A percentile compares a stretch with the other conserved stretches of the same genome.
Evolutionary conservation across 64 coral and sea anemone genomes (phyloP).

Genomic region (Hydrozoanthus tunicans): DNA sequence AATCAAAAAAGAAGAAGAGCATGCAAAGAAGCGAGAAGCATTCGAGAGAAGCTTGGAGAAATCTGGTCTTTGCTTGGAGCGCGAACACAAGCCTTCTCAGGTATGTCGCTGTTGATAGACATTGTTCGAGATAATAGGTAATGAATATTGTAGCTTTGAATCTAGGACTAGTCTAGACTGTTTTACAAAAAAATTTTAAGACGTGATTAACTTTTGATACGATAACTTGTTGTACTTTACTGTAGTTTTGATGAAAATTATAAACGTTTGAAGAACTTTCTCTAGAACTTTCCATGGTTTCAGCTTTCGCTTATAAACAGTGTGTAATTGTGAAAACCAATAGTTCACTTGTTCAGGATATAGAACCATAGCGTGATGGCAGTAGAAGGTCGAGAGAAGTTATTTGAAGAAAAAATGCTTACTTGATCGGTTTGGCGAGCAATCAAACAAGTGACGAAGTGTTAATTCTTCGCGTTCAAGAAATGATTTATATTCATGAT

Average conservation of each 20-base stretch:
- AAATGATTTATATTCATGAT: neutral
- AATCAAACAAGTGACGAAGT: neutral
- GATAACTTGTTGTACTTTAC: no score
- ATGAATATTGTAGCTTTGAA: neutral
- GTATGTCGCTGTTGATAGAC: constrained; percentile 22
- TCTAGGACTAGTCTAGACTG: no score
- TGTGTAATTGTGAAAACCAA: no score
- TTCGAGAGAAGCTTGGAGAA: constrained; percentile 61
- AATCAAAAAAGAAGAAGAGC: neutral
- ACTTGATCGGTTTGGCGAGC: neutral
- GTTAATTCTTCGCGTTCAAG: neutral
- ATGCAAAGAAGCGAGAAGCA: constrained; percentile 47
- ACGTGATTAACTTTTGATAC: no score
- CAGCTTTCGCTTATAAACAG: no score
- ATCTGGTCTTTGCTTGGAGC: constrained; percentile 30
- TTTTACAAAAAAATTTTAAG: no score
- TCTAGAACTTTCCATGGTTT: neutral
- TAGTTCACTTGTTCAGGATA: no score
- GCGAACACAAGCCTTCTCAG: constrained; percentile 25
- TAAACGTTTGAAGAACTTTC: no score
- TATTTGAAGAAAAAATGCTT: neutral
- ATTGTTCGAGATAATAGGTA: neutral
- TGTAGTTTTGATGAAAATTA: no score
- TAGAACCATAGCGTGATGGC: no score
- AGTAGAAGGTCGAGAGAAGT: no score